A percentile compares a stretch with the other conserved stretches of the same genome.
Evolutionary conservation across 2,797 vertebrate genomes (phyloP).

Genomic region (Sebastes taczanowskii): DNA sequence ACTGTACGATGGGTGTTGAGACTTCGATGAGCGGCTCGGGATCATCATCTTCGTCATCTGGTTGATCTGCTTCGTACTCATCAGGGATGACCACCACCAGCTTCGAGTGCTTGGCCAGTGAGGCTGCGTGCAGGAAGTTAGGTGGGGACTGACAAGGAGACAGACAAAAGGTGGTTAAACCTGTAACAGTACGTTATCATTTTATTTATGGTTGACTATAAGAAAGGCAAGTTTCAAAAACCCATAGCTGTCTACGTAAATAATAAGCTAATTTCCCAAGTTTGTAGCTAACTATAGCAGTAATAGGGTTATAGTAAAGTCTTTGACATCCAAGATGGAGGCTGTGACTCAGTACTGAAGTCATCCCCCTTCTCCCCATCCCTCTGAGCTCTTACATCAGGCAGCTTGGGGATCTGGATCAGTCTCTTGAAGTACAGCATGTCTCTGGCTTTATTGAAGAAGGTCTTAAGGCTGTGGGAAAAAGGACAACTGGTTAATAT

Average conservation of each 20-base stretch:
- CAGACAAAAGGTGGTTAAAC: neutral
- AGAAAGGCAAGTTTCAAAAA: neutral
- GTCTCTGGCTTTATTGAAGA: slow-evolving; percentile 94
- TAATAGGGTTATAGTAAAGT: neutral
- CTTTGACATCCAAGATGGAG: neutral
- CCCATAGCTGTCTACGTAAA: neutral
- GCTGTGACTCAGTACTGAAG: too few relatives aligned
- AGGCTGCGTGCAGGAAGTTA: slow-evolving; percentile 93
- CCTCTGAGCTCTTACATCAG: slow-evolving; percentile 85
- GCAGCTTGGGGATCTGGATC: slow-evolving; percentile 96
- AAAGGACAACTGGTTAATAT: slow-evolving; percentile 13
- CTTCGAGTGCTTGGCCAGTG: slow-evolving; percentile 94
- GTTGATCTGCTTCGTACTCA: slow-evolving; percentile 85
- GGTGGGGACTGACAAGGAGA: slow-evolving; percentile 86
- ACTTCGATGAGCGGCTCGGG: slow-evolving; percentile 90
- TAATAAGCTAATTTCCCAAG: neutral
- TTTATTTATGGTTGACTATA: neutral
- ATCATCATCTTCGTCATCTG: slow-evolving; percentile 89
- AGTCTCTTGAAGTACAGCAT: slow-evolving; percentile 98
- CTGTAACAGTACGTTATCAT: neutral
- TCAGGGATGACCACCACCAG: slow-evolving; percentile 95
- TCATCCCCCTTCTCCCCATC: neutral
- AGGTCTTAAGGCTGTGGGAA: slow-evolving; percentile 88
- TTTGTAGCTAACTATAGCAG: neutral
- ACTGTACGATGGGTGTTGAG: slow-evolving; percentile 72